These are phyloP conservation scores for Jordanella pulchra DNA, from an alignment of 2,797 vertebrate species.

Conservation along the genomic window DNA sequence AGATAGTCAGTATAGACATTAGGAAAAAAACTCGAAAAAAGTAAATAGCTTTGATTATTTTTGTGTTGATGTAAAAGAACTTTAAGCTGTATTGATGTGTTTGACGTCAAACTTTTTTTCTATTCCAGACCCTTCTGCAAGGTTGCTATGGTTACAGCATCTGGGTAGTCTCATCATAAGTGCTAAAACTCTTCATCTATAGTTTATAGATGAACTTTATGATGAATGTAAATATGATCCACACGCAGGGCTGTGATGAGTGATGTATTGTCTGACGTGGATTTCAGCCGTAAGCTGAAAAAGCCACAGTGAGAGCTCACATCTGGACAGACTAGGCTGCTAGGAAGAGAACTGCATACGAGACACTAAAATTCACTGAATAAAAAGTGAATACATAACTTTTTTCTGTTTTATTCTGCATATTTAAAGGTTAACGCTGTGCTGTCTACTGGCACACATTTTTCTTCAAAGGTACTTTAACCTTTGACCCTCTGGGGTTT, in stretches of 20 bases:
- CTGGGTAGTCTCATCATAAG: conserved; percentile 4
- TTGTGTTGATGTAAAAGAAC: background rate
- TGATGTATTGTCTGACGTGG: conserved; percentile 66
- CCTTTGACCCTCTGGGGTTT: conserved; percentile 16
- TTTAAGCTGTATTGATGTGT: background rate
- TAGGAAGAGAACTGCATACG: conserved; percentile 35
- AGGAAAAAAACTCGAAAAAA: no score
- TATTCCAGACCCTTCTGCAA: conserved; percentile 4
- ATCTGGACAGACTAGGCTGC: conserved; percentile 59
- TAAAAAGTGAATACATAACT: conserved; percentile 26
- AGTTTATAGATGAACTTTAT: background rate
- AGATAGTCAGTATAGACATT: background rate
- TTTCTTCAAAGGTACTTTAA: background rate
- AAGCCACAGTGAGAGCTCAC: conserved; percentile 60
- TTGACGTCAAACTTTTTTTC: background rate
- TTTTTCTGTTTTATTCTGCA: conserved; percentile 9
- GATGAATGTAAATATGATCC: background rate
- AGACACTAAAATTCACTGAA: conserved; percentile 11
- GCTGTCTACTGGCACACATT: conserved; percentile 52
- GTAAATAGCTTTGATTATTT: background rate
- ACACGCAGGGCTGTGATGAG: conserved; percentile 20
- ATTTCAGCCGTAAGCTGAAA: conserved; percentile 61
- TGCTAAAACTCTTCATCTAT: background rate
- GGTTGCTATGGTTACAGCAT: conserved; percentile 21
- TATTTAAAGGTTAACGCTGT: conserved; percentile 20